Percentiles rank a stretch among this genome's conserved stretches.
These are phyloP conservation scores for Yponomeuta evonymella DNA, from an alignment of 2,888 invertebrate genomes.

Conservation along the genomic window DNA sequence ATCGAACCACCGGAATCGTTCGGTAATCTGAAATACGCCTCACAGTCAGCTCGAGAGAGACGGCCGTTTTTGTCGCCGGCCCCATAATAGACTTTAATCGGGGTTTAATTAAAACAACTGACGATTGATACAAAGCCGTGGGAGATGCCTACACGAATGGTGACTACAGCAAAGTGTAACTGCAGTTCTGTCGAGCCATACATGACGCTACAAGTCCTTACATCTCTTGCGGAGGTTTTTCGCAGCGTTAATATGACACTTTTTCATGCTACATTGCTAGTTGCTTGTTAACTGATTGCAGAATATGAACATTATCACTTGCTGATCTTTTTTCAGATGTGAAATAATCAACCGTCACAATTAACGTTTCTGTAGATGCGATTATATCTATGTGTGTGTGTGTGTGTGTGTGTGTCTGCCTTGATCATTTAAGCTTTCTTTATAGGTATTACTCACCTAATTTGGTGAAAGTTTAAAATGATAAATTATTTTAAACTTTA, in stretches of 20 bases:
- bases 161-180: not conserved
- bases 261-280: no score
- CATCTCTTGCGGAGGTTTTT: not conserved
- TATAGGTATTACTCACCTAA: no score
- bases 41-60: conserved; percentile 21
- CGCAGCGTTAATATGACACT: not conserved
- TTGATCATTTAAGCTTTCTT: no score
- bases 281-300: no score
- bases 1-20: not conserved
- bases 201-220: not conserved
- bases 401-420: no score
- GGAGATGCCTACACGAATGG: conserved; percentile 35
- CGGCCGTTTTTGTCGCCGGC: conserved; percentile 43
- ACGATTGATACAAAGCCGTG: conserved; percentile 43
- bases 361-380: no score
- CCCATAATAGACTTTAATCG: conserved; percentile 52
- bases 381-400: no score
- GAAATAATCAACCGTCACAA: no score
- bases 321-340: no score
- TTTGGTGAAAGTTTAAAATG: no score
- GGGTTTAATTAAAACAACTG: conserved; percentile 49
- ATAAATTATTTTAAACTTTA: no score
- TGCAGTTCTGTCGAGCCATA: not conserved
- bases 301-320: no score
- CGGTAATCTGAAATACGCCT: not conserved